These are phyloP conservation scores for Hyperoplus immaculatus DNA, from an alignment of 2,797 vertebrate genomes.

Conservation along the genomic window DNA sequence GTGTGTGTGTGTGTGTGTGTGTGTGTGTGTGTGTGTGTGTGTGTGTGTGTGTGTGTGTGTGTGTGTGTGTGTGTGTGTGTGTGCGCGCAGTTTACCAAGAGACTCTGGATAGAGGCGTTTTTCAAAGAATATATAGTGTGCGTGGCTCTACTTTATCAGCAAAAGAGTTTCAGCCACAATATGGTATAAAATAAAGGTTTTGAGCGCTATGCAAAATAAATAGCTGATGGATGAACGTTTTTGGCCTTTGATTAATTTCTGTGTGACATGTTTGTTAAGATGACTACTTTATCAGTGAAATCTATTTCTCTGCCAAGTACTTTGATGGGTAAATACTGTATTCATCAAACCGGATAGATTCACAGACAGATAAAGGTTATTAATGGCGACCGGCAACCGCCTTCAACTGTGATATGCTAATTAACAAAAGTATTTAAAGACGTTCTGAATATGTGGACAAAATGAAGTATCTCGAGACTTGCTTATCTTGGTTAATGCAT, in stretches of 20 bases:
- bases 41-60: too few species aligned
- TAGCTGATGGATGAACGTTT: constrained; percentile 11
- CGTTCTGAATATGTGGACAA: not conserved
- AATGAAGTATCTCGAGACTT: not conserved
- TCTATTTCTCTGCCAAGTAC: not conserved
- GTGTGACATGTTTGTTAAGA: not conserved
- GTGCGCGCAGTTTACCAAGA: constrained; percentile 45
- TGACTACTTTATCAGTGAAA: too few species aligned
- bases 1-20: too few species aligned
- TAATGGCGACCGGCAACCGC: not conserved
- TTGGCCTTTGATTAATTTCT: not conserved
- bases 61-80: constrained; percentile 12
- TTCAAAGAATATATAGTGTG: constrained; percentile 31
- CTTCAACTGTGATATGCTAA: not conserved
- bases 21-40: constrained; percentile 2
- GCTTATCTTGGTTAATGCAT: too few species aligned
- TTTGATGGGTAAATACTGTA: not conserved
- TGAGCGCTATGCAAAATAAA: constrained; percentile 32
- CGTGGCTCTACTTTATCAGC: constrained; percentile 29
- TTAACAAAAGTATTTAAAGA: not conserved
- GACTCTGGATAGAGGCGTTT: constrained; percentile 36
- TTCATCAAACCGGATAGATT: not conserved
- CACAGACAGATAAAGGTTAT: too few species aligned
- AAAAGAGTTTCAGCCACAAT: not conserved
- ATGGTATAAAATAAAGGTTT: not conserved